A percentile compares a stretch with the other conserved stretches of the same genome.
These are phyloP conservation scores for Aradophagus sp. DNA, from an alignment of 1,140 invertebrate genomes.

Conservation along the genomic window DNA sequence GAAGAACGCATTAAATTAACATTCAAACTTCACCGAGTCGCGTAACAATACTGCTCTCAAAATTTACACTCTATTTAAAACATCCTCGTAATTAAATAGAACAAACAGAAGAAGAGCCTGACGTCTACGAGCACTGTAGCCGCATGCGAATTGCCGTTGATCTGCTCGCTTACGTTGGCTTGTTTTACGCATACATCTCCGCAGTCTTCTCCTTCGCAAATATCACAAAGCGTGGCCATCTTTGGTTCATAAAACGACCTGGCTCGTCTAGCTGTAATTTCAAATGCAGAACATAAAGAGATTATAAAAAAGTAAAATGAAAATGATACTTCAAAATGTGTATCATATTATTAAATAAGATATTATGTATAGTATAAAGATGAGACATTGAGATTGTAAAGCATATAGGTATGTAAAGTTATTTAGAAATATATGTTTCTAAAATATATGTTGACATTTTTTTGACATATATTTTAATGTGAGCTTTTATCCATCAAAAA, in stretches of 20 bases:
- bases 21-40: slow-evolving; percentile 2
- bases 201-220: slow-evolving; percentile 84
- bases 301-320: neutral
- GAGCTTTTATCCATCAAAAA: too few species aligned
- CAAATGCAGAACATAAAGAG: too few species aligned
- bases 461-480: too few species aligned
- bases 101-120: slow-evolving; percentile 40
- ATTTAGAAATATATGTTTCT: too few species aligned
- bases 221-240: slow-evolving; percentile 82
- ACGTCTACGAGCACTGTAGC: slow-evolving; percentile 36
- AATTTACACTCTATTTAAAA: slow-evolving; percentile 22
- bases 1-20: slow-evolving; percentile 13
- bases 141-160: slow-evolving; percentile 28
- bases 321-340: too few species aligned
- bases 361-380: too few species aligned
- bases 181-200: slow-evolving; percentile 74
- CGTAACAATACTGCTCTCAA: slow-evolving; percentile 26
- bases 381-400: too few species aligned
- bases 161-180: slow-evolving; percentile 51
- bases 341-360: too few species aligned
- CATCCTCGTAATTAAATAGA: slow-evolving; percentile 30
- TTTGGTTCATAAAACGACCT: slow-evolving; percentile 85
- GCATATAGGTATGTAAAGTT: too few species aligned
- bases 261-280: slow-evolving; percentile 79
- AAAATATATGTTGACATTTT: too few species aligned